Conservation (phyloP, 2,113 vertebrate species). For the Ammodytes dubius region DNA sequence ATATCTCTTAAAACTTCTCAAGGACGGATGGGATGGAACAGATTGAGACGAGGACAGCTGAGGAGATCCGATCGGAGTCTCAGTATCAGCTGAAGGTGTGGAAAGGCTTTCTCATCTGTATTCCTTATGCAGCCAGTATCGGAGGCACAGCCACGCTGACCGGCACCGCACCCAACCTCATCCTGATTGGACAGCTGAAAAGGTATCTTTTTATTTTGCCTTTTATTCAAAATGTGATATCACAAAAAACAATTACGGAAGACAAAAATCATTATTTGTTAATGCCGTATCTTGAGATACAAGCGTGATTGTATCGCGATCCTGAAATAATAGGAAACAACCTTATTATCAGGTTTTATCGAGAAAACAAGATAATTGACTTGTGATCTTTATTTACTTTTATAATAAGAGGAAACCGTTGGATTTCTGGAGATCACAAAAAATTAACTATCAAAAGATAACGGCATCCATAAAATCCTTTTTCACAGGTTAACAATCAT, state of each 20-base stretch:
- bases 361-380: no score
- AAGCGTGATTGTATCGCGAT: no score
- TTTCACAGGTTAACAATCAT: background rate
- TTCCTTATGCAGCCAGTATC: constrained; percentile 95
- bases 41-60: constrained; percentile 75
- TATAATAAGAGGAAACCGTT: no score
- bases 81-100: constrained; percentile 91
- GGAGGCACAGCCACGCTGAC: constrained; percentile 96
- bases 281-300: no score
- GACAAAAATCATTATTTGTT: no score
- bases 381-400: no score
- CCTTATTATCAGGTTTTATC: no score
- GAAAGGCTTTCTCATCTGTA: constrained; percentile 98
- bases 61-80: constrained; percentile 86
- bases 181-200: constrained; percentile 95
- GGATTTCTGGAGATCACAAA: no score
- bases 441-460: no score
- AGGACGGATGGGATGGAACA: constrained; percentile 84
- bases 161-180: constrained; percentile 95
- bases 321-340: no score
- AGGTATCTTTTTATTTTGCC: constrained; percentile 77
- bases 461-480: background rate
- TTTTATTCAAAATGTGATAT: background rate
- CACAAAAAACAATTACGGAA: background rate
- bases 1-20: background rate